Conservation (phyloP, 1,140 invertebrate genomes). For the Aporrectodea caliginosa region DNA sequence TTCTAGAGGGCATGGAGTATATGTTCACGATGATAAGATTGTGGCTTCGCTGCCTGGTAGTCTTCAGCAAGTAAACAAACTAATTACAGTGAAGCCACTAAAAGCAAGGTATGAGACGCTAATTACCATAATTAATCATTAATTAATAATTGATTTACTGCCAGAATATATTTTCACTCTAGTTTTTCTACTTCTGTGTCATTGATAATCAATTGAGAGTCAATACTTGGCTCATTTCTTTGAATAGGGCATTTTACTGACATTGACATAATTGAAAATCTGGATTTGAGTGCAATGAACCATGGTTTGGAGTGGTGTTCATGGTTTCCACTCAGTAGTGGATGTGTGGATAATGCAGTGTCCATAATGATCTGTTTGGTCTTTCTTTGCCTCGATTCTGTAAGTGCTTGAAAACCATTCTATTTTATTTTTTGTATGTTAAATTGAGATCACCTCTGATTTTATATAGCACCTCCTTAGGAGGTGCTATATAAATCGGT, state of each 20-base stretch:
- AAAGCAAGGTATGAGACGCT: conserved; percentile 68
- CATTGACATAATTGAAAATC: neutral
- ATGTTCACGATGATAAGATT: conserved; percentile 67
- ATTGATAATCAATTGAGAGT: neutral
- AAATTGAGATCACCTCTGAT: no score
- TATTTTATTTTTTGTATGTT: no score
- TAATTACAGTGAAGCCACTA: conserved; percentile 83
- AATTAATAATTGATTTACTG: neutral
- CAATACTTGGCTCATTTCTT: neutral
- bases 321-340: no score
- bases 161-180: neutral
- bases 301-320: no score
- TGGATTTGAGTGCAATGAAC: neutral
- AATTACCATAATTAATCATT: conserved; percentile 23
- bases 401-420: no score
- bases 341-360: no score
- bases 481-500: neutral
- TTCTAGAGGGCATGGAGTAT: conserved; percentile 49
- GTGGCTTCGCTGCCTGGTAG: conserved; percentile 89
- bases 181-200: conserved; percentile 10
- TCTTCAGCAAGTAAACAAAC: conserved; percentile 88
- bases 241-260: neutral
- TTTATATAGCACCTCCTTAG: neutral
- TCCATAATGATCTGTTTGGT: no score
- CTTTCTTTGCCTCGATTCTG: no score